Percentiles rank a stretch among this genome's conserved stretches.
Evolutionary conservation across 35 echinoderm and acorn worm genomes (phyloP).

Genomic region (Lytechinus variegatus): DNA sequence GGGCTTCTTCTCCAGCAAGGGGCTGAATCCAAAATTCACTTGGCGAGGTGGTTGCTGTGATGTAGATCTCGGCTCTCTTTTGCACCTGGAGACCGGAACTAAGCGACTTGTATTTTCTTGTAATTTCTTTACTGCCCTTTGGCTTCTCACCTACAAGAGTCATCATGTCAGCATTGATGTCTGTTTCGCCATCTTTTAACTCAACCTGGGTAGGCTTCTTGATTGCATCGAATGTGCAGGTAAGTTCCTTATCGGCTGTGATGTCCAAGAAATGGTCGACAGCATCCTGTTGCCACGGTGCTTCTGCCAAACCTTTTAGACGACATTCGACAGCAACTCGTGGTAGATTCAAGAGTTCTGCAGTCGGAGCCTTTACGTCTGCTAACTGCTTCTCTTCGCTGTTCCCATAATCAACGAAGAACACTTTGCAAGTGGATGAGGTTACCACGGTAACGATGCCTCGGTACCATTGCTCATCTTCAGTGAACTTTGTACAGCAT

Average conservation of each 20-base stretch:
- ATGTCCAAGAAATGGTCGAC: constrained; percentile 52
- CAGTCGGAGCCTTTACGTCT: constrained; percentile 63
- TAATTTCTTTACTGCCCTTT: not conserved
- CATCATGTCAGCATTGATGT: constrained; percentile 67
- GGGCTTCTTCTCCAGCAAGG: constrained; percentile 43
- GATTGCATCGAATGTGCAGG: constrained; percentile 43
- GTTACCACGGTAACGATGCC: constrained; percentile 59
- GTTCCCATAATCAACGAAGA: constrained; percentile 92
- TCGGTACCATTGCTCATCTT: constrained; percentile 92
- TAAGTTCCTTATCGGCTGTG: constrained; percentile 56
- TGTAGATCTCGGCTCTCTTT: constrained; percentile 43
- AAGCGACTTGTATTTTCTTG: not conserved
- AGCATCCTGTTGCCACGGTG: constrained; percentile 37
- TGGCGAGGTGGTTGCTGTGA: constrained; percentile 53
- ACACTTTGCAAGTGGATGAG: constrained; percentile 49
- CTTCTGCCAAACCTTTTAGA: constrained; percentile 41
- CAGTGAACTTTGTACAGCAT: constrained; percentile 84
- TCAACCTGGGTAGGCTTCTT: not conserved
- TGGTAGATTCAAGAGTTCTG: constrained; percentile 58
- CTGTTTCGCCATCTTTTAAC: constrained; percentile 49
- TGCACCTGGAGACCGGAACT: not conserved
- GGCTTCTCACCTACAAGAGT: constrained; percentile 15
- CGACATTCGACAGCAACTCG: constrained; percentile 78
- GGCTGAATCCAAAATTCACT: constrained; percentile 61
- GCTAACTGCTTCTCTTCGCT: constrained; percentile 63